Percentiles rank a stretch among this genome's conserved stretches.
Conservation (phyloP, 2,113 vertebrate genomes). For the Spea bombifrons region DNA sequence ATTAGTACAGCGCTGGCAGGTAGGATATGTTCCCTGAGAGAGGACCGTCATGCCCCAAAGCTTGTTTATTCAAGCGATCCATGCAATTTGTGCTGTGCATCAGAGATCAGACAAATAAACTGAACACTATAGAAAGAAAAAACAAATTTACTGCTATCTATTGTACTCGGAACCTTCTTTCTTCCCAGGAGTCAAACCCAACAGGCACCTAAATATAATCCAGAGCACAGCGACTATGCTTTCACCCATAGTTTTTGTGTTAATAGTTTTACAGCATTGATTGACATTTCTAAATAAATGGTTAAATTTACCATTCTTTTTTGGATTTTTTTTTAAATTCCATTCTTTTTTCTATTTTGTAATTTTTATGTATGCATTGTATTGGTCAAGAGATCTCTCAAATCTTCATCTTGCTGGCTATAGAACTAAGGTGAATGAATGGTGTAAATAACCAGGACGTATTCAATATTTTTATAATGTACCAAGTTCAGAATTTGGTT, state of each 20-base stretch:
- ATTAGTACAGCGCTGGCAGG: slow-evolving; percentile 9
- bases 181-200: background rate
- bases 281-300: background rate
- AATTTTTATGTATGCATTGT: too few species aligned
- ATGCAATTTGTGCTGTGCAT: background rate
- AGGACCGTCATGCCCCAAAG: slow-evolving; percentile 17
- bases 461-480: too few species aligned
- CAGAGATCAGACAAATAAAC: slow-evolving; percentile 34
- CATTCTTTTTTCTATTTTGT: background rate
- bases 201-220: slow-evolving; percentile 10
- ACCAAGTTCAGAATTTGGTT: too few species aligned
- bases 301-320: too few species aligned
- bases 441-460: too few species aligned
- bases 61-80: slow-evolving; percentile 7
- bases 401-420: too few species aligned
- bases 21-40: slow-evolving; percentile 21
- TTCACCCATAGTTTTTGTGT: background rate
- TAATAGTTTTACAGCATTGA: background rate
- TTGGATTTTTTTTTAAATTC: too few species aligned
- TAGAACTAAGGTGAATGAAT: too few species aligned
- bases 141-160: slow-evolving; percentile 29
- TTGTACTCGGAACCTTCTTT: slow-evolving; percentile 3
- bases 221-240: background rate
- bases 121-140: slow-evolving; percentile 17
- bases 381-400: too few species aligned